Conservation (phyloP, 2,888 invertebrate species). For the Drosophila neonasuta region DNA sequence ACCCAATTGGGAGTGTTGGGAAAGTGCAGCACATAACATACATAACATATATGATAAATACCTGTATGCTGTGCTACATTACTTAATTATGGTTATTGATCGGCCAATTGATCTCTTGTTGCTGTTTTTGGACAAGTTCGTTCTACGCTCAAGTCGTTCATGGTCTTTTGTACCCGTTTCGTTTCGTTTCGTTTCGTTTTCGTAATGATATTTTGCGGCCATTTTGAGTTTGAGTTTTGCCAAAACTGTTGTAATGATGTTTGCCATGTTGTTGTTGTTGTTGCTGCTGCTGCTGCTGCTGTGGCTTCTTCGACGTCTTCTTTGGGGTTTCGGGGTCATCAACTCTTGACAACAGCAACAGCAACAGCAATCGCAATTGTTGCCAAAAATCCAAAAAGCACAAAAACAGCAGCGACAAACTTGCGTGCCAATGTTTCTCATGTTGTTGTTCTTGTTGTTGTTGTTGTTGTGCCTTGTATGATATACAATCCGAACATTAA, state of each 20-base stretch:
- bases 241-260: slow-evolving; percentile 34
- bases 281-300: slow-evolving; percentile 20
- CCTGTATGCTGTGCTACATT: slow-evolving; percentile 8
- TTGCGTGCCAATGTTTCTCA: slow-evolving; percentile 35
- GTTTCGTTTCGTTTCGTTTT: slow-evolving; percentile 16
- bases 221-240: slow-evolving; percentile 27
- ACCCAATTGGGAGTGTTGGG: slow-evolving; percentile 1
- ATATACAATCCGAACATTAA: slow-evolving; percentile 22
- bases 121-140: slow-evolving; percentile 9
- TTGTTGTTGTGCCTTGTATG: slow-evolving; percentile 8
- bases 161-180: slow-evolving; percentile 28
- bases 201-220: slow-evolving; percentile 40
- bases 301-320: slow-evolving; percentile 44
- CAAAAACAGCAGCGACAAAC: slow-evolving; percentile 3
- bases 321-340: slow-evolving; percentile 72
- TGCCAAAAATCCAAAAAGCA: slow-evolving; percentile 12
- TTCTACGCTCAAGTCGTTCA: slow-evolving; percentile 26
- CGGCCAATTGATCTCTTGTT: slow-evolving; percentile 12
- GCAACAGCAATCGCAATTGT: slow-evolving; percentile 35
- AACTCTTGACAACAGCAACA: slow-evolving; percentile 36
- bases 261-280: slow-evolving; percentile 27
- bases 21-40: slow-evolving; percentile 1
- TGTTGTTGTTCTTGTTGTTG: slow-evolving; percentile 28
- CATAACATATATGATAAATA: neutral
- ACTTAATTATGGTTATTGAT: slow-evolving; percentile 34